Conservation (phyloP, 1,140 invertebrate species). For the Potamilus streckersoni region DNA sequence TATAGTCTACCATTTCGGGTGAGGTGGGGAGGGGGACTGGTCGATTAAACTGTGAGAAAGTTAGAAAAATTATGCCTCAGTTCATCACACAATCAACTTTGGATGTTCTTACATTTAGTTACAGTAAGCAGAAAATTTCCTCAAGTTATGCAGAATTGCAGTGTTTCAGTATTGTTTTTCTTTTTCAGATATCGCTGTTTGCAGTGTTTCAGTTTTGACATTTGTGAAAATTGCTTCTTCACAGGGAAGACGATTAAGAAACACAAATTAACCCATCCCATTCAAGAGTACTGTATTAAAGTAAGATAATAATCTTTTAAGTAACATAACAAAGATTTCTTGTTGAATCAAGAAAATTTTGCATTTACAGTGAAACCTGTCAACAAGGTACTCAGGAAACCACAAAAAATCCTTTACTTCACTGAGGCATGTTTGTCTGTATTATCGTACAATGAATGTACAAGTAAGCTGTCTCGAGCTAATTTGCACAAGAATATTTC, state of each 20-base stretch:
- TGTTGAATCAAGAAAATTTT: not conserved
- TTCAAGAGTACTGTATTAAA: slow-evolving; percentile 99
- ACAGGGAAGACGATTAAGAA: slow-evolving; percentile 94
- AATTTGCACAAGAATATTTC: too few relatives aligned
- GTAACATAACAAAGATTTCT: not conserved
- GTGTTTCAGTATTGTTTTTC: not conserved
- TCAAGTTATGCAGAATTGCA: not conserved
- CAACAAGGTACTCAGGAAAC: not conserved
- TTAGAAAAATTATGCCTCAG: too few relatives aligned
- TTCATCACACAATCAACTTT: too few relatives aligned
- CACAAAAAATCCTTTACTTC: not conserved
- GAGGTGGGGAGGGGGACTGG: too few relatives aligned
- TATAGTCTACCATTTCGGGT: too few relatives aligned
- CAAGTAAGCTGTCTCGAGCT: too few relatives aligned
- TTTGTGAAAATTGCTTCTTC: slow-evolving; percentile 99
- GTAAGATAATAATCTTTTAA: slow-evolving; percentile 73
- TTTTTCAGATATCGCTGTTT: slow-evolving; percentile 89
- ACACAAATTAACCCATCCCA: slow-evolving; percentile 98
- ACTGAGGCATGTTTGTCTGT: not conserved
- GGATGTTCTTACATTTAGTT: not conserved
- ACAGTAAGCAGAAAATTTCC: slow-evolving; percentile 4
- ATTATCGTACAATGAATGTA: too few relatives aligned
- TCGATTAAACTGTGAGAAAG: too few relatives aligned
- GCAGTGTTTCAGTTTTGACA: slow-evolving; percentile 99
- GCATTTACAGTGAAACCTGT: not conserved